Evolutionary conservation across 2,797 vertebrate genomes (phyloP).

Genomic region (Heliangelus exortis): DNA sequence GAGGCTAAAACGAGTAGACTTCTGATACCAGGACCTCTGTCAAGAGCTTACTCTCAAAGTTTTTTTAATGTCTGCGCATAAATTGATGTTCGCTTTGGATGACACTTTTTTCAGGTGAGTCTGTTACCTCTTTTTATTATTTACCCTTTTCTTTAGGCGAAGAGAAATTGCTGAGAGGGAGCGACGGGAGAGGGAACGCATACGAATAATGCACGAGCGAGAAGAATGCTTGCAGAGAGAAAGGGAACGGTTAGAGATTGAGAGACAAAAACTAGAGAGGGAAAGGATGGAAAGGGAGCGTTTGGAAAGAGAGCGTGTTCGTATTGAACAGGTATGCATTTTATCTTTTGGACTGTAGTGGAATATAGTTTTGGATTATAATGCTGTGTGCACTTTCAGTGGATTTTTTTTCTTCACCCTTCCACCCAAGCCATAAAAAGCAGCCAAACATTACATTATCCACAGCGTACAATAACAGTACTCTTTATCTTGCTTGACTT

Average conservation of each 20-base stretch:
- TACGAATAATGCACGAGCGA: conserved; percentile 88
- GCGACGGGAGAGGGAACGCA: conserved; percentile 87
- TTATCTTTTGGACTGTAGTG: background rate
- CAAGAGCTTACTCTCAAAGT: background rate
- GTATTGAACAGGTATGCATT: conserved; percentile 91
- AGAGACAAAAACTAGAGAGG: conserved; percentile 92
- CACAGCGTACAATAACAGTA: rapidly evolving
- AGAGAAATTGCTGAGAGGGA: conserved; percentile 92
- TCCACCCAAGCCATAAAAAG: background rate
- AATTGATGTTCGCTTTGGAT: background rate
- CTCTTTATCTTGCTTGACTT: background rate
- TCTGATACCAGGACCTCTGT: background rate
- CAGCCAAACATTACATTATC: background rate
- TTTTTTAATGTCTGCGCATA: background rate
- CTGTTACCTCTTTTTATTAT: background rate
- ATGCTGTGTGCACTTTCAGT: rapidly evolving
- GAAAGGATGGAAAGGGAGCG: conserved; percentile 95
- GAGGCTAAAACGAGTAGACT: background rate
- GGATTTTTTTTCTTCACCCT: background rate
- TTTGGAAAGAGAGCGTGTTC: conserved; percentile 92
- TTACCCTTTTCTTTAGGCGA: conserved; percentile 75
- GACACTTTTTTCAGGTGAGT: background rate
- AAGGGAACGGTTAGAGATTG: conserved; percentile 92
- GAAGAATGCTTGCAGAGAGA: conserved; percentile 92
- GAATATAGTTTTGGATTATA: background rate